These are phyloP conservation scores for Vanacampus margaritifer DNA, from an alignment of 2,113 vertebrate genomes.

Conservation along the genomic window DNA sequence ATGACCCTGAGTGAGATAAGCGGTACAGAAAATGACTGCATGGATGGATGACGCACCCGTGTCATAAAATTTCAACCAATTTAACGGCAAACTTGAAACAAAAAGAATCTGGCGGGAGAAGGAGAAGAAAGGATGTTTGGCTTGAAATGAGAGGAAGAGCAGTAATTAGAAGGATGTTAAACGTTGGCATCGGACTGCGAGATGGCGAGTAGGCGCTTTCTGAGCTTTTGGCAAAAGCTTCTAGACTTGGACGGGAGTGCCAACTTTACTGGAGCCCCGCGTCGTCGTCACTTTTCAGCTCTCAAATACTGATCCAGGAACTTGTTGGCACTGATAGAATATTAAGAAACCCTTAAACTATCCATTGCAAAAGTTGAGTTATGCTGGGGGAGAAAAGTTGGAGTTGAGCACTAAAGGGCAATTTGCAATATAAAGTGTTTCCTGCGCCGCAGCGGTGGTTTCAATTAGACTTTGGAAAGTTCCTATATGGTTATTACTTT, in stretches of 20 bases:
- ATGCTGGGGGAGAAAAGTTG: background rate
- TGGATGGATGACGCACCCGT: slow-evolving; percentile 8
- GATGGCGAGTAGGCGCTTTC: slow-evolving; percentile 11
- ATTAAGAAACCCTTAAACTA: background rate
- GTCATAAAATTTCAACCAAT: slow-evolving; percentile 33
- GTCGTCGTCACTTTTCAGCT: background rate
- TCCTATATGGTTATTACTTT: background rate
- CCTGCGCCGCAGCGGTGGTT: background rate
- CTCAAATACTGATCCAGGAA: background rate
- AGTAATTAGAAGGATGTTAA: slow-evolving; percentile 32
- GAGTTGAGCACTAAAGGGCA: background rate
- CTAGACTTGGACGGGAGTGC: background rate
- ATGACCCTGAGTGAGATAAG: background rate
- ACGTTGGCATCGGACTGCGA: slow-evolving; percentile 27
- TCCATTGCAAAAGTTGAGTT: background rate
- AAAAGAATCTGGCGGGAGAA: slow-evolving; percentile 22
- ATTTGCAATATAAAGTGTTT: background rate
- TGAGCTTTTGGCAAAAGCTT: slow-evolving; percentile 22
- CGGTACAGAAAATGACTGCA: background rate
- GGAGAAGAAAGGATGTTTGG: slow-evolving; percentile 29
- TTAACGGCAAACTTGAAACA: slow-evolving; percentile 30
- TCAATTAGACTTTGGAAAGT: background rate
- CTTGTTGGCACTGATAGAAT: background rate
- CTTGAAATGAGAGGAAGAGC: slow-evolving; percentile 39
- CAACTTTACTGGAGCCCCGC: background rate